Conservation (phyloP, 2,797 vertebrate species). For the Falco novaeseelandiae region DNA sequence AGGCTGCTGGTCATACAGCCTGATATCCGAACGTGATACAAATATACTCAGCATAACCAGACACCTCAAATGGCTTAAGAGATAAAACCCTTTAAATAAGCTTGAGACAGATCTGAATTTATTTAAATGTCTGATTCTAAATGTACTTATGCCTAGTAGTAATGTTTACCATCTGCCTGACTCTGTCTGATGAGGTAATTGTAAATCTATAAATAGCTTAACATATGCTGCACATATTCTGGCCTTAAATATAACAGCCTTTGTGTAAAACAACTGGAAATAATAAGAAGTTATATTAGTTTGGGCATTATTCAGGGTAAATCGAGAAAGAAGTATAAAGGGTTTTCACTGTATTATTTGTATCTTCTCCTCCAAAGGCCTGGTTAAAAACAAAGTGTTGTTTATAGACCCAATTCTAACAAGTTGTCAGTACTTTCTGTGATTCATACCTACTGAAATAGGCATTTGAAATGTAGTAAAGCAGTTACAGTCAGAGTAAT, state of each 20-base stretch:
- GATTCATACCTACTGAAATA: neutral
- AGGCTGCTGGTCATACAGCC: slow-evolving; percentile 17
- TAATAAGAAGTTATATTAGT: slow-evolving; percentile 66
- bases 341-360: slow-evolving; percentile 63
- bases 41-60: slow-evolving; percentile 71
- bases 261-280: slow-evolving; percentile 80
- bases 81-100: slow-evolving; percentile 86
- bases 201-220: slow-evolving; percentile 79
- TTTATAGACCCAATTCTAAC: neutral
- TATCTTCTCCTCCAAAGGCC: slow-evolving; percentile 29
- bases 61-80: slow-evolving; percentile 79
- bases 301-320: slow-evolving; percentile 70
- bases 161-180: slow-evolving; percentile 86
- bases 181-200: slow-evolving; percentile 82
- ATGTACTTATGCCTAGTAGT: slow-evolving; percentile 81
- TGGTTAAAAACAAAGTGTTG: neutral
- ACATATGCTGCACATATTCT: slow-evolving; percentile 82
- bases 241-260: slow-evolving; percentile 78
- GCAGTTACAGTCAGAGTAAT: slow-evolving; percentile 9
- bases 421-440: neutral
- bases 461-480: slow-evolving; percentile 3
- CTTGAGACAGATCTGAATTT: slow-evolving; percentile 86
- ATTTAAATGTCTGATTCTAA: slow-evolving; percentile 85
- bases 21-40: slow-evolving; percentile 50
- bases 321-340: slow-evolving; percentile 59